These are phyloP conservation scores for Leptopterna dolabrata DNA, from an alignment of 2,888 invertebrate genomes.

Conservation along the genomic window DNA sequence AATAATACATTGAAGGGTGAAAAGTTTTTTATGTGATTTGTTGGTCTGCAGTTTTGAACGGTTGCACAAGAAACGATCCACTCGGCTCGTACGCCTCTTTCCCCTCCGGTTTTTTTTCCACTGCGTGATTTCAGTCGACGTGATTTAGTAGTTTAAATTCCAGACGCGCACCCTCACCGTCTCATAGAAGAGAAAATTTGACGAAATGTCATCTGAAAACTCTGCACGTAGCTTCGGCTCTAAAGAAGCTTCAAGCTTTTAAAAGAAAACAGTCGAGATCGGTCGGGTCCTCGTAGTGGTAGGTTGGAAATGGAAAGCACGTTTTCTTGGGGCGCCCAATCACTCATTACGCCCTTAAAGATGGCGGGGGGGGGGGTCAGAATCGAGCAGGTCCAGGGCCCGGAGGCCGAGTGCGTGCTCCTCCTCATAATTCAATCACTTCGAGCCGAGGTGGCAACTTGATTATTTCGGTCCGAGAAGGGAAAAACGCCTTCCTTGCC, in stretches of 20 bases:
- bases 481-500: background rate
- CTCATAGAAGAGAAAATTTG: slow-evolving; percentile 34
- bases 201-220: slow-evolving; percentile 32
- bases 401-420: slow-evolving; percentile 1
- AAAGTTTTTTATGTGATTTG: too few relatives aligned
- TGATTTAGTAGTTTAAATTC: slow-evolving; percentile 42
- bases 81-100: background rate
- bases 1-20: too few relatives aligned
- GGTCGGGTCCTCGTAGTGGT: background rate
- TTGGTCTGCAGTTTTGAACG: background rate
- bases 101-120: background rate
- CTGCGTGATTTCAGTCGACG: background rate
- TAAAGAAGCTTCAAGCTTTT: slow-evolving; percentile 21
- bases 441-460: slow-evolving; percentile 41
- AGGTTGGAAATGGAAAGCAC: slow-evolving; percentile 18
- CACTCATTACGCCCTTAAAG: slow-evolving; percentile 33
- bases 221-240: background rate
- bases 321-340: slow-evolving; percentile 26
- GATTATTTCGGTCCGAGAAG: slow-evolving; percentile 25
- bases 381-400: background rate
- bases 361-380: background rate
- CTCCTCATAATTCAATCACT: slow-evolving; percentile 35
- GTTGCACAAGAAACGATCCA: background rate
- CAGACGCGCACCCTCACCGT: background rate
- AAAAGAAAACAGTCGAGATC: slow-evolving; percentile 14